A percentile compares a stretch with the other conserved stretches of the same genome.
Conservation (phyloP, 2,888 invertebrate species). For the Agrochola macilenta region DNA sequence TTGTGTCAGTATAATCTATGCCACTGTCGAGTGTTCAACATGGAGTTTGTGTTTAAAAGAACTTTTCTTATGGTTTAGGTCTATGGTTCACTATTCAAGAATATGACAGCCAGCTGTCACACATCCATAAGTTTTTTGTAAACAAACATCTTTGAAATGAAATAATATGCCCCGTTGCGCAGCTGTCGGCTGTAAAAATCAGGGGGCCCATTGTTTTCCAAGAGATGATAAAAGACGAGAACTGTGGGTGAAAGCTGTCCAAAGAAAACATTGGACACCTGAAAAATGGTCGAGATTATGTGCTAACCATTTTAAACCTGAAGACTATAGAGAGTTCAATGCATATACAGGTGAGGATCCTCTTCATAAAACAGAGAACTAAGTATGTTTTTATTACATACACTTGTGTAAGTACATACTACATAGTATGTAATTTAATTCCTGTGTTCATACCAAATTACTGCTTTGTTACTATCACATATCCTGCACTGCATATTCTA, state of each 20-base stretch:
- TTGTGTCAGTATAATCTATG: background rate
- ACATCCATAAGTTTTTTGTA: background rate
- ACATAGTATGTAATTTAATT: background rate
- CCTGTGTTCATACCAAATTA: background rate
- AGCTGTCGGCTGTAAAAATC: constrained; percentile 28
- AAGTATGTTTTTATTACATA: too few relatives aligned
- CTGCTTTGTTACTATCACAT: background rate
- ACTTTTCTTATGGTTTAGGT: background rate
- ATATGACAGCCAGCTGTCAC: background rate
- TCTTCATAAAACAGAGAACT: background rate
- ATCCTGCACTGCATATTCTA: background rate
- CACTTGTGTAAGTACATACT: background rate
- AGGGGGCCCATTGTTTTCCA: constrained; percentile 26
- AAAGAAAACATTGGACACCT: constrained; percentile 18
- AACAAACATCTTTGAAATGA: background rate
- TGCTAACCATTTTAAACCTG: constrained; percentile 21
- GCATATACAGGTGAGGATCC: constrained; percentile 14
- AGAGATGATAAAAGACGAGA: constrained; percentile 24
- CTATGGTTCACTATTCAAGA: background rate
- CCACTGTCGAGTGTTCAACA: background rate
- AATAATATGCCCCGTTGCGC: constrained; percentile 21
- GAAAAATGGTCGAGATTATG: constrained; percentile 16
- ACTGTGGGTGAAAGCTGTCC: constrained; percentile 28
- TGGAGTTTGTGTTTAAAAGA: background rate
- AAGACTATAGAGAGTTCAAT: constrained; percentile 15